Percentiles rank a stretch among this genome's conserved stretches.
phyloP scores from a whole-genome alignment of 1,140 invertebrate species.

The Brachionus plicatilis region DNA sequence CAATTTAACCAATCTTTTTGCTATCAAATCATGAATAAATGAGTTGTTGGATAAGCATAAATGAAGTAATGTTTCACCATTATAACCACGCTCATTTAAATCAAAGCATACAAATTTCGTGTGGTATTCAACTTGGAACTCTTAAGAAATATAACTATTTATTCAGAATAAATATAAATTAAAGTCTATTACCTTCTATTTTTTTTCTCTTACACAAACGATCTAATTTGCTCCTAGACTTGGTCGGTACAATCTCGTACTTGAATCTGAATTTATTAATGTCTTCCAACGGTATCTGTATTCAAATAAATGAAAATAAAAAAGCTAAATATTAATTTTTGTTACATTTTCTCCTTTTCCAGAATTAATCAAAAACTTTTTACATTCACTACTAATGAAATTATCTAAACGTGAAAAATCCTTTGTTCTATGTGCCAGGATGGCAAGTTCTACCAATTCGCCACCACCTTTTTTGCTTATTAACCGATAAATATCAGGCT shows the following conservation, averaged over 20 bases:
- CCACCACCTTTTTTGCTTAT: constrained; percentile 67
- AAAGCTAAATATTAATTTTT: constrained; percentile 41
- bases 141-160: background rate
- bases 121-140: background rate
- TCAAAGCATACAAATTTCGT: constrained; percentile 83
- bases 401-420: constrained; percentile 45
- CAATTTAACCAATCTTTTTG: constrained; percentile 78
- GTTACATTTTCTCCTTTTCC: constrained; percentile 80
- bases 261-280: background rate
- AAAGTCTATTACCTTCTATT: background rate
- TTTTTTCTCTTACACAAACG: background rate
- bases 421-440: constrained; percentile 66
- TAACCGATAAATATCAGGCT: constrained; percentile 49
- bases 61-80: constrained; percentile 89
- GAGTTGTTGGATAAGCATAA: constrained; percentile 84
- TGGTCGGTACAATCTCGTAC: background rate
- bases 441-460: constrained; percentile 83
- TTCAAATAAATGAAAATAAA: background rate
- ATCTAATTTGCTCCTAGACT: background rate
- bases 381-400: constrained; percentile 70
- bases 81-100: constrained; percentile 81
- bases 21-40: constrained; percentile 81
- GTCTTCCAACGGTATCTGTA: background rate
- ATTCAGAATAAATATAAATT: background rate
- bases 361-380: constrained; percentile 85